These are phyloP conservation scores for Sipha flava DNA, from an alignment of 1,140 invertebrate species.

Conservation along the genomic window DNA sequence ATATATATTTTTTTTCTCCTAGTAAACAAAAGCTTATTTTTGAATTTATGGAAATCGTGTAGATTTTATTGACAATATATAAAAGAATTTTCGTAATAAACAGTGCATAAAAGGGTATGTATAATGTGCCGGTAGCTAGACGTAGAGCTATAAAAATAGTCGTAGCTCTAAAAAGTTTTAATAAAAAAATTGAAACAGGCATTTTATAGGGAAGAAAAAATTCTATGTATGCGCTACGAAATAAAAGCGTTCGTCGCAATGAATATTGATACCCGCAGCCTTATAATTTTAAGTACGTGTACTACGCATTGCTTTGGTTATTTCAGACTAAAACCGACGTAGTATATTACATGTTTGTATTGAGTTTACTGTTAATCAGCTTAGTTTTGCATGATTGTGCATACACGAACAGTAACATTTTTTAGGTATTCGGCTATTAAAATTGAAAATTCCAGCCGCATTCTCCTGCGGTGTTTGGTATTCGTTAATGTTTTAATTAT, in stretches of 20 bases:
- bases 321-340: too few relatives aligned
- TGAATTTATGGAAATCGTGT: not conserved
- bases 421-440: not conserved
- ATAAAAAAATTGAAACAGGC: not conserved
- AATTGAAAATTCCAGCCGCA: not conserved
- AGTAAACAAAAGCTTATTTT: too few relatives aligned
- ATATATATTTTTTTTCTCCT: too few relatives aligned
- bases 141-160: not conserved
- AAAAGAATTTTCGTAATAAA: not conserved
- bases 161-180: not conserved
- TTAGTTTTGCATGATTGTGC: not conserved
- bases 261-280: too few relatives aligned
- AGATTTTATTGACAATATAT: slow-evolving; percentile 5
- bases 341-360: too few relatives aligned
- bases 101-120: not conserved
- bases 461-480: too few relatives aligned
- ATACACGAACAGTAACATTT: not conserved
- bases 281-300: too few relatives aligned
- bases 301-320: too few relatives aligned
- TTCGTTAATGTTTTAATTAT: too few relatives aligned
- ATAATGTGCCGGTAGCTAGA: not conserved
- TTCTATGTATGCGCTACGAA: not conserved
- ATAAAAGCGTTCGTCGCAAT: too few relatives aligned
- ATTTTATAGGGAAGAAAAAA: not conserved
- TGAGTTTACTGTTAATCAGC: not conserved